Evolutionary conservation across 2,888 invertebrate species (phyloP).

Genomic region (Amorpha juglandis): DNA sequence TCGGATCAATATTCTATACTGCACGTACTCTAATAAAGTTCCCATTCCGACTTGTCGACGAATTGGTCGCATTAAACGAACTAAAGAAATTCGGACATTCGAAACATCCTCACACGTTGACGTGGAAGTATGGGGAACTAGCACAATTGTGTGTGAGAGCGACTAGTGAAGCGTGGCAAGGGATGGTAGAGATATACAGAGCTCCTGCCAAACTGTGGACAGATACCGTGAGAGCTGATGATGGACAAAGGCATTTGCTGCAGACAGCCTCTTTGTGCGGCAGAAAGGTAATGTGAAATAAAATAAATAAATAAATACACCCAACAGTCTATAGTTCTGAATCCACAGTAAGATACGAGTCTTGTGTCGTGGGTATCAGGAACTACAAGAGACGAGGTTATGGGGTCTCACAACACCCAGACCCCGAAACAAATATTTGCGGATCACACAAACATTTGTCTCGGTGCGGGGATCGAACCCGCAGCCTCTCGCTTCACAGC

Average conservation of each 20-base stretch:
- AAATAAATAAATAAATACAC: too few relatives aligned
- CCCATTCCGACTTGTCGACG: slow-evolving; percentile 63
- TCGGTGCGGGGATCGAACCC: too few relatives aligned
- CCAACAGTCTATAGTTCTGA: too few relatives aligned
- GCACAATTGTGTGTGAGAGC: slow-evolving; percentile 69
- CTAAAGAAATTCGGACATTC: slow-evolving; percentile 63
- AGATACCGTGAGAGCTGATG: slow-evolving; percentile 84
- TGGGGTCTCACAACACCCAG: too few relatives aligned
- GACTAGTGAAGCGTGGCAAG: slow-evolving; percentile 61
- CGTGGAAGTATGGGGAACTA: slow-evolving; percentile 75
- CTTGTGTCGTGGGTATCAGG: too few relatives aligned
- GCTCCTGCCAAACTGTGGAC: slow-evolving; percentile 75
- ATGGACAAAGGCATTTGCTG: slow-evolving; percentile 80
- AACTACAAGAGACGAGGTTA: too few relatives aligned
- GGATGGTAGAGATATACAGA: slow-evolving; percentile 61
- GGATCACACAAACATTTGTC: too few relatives aligned
- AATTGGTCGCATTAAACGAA: slow-evolving; percentile 64
- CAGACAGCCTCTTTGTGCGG: slow-evolving; percentile 88
- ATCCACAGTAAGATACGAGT: too few relatives aligned
- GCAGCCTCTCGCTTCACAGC: too few relatives aligned
- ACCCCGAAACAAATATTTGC: too few relatives aligned
- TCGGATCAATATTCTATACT: slow-evolving; percentile 50
- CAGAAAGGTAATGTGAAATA: slow-evolving; percentile 80
- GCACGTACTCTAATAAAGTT: slow-evolving; percentile 55
- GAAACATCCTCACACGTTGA: slow-evolving; percentile 60